These are phyloP conservation scores for Sciurus vulgaris DNA, from an alignment of 2,797 vertebrate genomes.

Conservation along the genomic window DNA sequence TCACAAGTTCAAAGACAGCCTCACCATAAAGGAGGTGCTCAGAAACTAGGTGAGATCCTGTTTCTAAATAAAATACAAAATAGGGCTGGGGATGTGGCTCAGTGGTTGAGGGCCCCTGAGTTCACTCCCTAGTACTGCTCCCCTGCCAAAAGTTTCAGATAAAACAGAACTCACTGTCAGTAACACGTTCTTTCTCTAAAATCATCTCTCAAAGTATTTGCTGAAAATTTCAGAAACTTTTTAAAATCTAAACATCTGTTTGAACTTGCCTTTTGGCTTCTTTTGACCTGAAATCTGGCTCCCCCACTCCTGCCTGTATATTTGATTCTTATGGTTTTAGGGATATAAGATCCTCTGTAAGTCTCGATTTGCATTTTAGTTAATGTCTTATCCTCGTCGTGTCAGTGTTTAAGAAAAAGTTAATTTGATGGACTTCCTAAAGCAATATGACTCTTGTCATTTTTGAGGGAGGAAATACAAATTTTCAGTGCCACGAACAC, in stretches of 20 bases:
- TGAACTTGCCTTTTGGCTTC: slow-evolving; percentile 29
- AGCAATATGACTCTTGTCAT: neutral
- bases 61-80: too few relatives aligned
- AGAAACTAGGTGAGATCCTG: too few relatives aligned
- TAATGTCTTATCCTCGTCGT: neutral
- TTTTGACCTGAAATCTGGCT: slow-evolving; percentile 1
- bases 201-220: neutral
- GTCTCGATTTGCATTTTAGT: neutral
- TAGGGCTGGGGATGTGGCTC: too few relatives aligned
- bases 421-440: slow-evolving; percentile 10
- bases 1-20: too few relatives aligned
- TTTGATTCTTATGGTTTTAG: neutral
- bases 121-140: too few relatives aligned
- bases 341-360: neutral
- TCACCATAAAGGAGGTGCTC: too few relatives aligned
- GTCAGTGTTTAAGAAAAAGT: neutral
- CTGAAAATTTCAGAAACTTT: neutral
- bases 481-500: neutral
- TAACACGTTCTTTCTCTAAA: neutral
- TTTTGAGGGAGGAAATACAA: neutral
- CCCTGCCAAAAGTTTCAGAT: neutral
- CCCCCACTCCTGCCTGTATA: neutral
- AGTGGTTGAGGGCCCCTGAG: too few relatives aligned
- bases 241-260: neutral
- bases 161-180: neutral